These are phyloP conservation scores for Allygus modestus DNA, from an alignment of 2,888 invertebrate species.

Conservation along the genomic window DNA sequence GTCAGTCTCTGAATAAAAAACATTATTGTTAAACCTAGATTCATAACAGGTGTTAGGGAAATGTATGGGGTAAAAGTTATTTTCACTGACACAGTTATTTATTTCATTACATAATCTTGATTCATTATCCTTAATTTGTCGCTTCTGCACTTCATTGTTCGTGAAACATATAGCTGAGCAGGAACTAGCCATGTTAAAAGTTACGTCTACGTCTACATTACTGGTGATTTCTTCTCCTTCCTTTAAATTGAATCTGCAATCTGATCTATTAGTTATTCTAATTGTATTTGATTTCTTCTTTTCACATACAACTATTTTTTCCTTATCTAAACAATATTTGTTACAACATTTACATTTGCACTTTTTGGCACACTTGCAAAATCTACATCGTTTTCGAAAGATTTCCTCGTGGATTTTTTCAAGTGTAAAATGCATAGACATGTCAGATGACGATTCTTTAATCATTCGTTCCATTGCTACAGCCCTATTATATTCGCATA, in stretches of 20 bases:
- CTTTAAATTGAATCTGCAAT: not conserved
- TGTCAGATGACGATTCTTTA: not conserved
- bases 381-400: not conserved
- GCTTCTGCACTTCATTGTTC: not conserved
- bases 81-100: too few relatives aligned
- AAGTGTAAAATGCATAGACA: not conserved
- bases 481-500: too few relatives aligned
- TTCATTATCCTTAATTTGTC: too few relatives aligned
- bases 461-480: too few relatives aligned
- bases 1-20: too few relatives aligned
- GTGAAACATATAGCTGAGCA: not conserved
- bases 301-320: not conserved
- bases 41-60: too few relatives aligned
- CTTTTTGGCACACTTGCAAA: not conserved
- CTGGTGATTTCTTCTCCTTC: not conserved
- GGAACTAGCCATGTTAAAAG: not conserved
- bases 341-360: not conserved
- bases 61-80: too few relatives aligned
- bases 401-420: constrained; percentile 10
- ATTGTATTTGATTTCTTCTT: constrained; percentile 6
- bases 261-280: constrained; percentile 9
- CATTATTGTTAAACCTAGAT: too few relatives aligned
- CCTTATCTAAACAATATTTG: not conserved
- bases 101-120: too few relatives aligned
- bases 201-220: not conserved